These are phyloP conservation scores for Physella acuta DNA, from an alignment of 1,140 invertebrate genomes.

Conservation along the genomic window DNA sequence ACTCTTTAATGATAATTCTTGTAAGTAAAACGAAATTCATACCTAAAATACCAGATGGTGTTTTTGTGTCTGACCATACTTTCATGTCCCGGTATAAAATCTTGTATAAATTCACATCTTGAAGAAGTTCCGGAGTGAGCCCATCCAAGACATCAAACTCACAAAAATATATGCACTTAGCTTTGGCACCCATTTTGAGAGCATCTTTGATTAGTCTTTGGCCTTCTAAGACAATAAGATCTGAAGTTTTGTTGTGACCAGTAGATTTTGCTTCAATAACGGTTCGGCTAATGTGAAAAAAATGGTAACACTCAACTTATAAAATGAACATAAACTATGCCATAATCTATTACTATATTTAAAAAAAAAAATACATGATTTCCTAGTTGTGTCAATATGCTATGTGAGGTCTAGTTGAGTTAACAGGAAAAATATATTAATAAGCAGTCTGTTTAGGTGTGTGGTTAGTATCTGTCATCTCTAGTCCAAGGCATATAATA, in stretches of 20 bases:
- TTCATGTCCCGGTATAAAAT: slow-evolving; percentile 17
- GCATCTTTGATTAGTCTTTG: slow-evolving; percentile 16
- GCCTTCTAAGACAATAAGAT: slow-evolving; percentile 18
- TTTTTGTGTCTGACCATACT: slow-evolving; percentile 14
- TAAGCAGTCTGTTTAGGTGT: too few relatives aligned
- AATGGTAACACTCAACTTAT: too few relatives aligned
- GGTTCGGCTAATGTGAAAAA: not conserved
- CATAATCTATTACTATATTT: not conserved
- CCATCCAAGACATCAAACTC: not conserved
- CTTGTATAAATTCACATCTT: slow-evolving; percentile 5
- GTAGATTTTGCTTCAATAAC: slow-evolving; percentile 3
- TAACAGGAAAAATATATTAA: too few relatives aligned
- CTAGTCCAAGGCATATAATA: too few relatives aligned
- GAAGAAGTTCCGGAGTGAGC: not conserved
- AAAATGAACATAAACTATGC: not conserved
- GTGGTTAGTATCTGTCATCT: too few relatives aligned
- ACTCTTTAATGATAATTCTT: too few relatives aligned
- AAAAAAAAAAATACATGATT: too few relatives aligned
- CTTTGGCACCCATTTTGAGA: not conserved
- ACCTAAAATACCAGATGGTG: slow-evolving; percentile 18
- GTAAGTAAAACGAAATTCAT: too few relatives aligned
- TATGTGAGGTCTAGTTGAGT: too few relatives aligned
- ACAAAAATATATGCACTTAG: slow-evolving; percentile 14
- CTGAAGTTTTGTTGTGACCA: not conserved
- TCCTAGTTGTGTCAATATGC: too few relatives aligned